Conservation (phyloP, 2,888 invertebrate species). For the Drosophila planitibia region DNA sequence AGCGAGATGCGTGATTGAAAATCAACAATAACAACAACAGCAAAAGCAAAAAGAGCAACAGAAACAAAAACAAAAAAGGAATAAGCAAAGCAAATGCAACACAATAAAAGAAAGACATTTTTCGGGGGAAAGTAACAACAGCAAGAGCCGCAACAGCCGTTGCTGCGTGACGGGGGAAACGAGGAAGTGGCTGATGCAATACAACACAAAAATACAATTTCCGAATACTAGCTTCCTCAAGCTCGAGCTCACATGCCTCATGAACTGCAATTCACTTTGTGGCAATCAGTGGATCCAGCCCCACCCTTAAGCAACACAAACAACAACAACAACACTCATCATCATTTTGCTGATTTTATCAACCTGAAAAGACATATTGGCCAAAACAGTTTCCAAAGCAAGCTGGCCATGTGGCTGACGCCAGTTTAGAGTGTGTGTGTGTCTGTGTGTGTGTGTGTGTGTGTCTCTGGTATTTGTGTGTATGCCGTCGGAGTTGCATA, state of each 20-base stretch:
- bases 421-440: not conserved
- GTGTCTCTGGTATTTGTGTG: slow-evolving; percentile 30
- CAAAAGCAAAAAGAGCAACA: slow-evolving; percentile 24
- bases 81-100: slow-evolving; percentile 44
- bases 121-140: slow-evolving; percentile 6
- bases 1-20: slow-evolving; percentile 78
- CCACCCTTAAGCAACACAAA: slow-evolving; percentile 4
- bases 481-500: slow-evolving; percentile 24
- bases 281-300: not conserved
- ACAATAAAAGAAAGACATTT: slow-evolving; percentile 43
- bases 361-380: slow-evolving; percentile 29
- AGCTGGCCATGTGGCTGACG: slow-evolving; percentile 32
- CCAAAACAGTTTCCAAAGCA: slow-evolving; percentile 46
- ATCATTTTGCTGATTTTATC: slow-evolving; percentile 3
- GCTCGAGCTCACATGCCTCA: slow-evolving; percentile 1
- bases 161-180: not conserved
- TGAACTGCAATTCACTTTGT: slow-evolving; percentile 28
- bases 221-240: slow-evolving; percentile 45
- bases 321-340: slow-evolving; percentile 29
- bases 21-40: slow-evolving; percentile 47
- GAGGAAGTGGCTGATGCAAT: not conserved
- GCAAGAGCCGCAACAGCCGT: slow-evolving; percentile 1
- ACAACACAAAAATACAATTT: slow-evolving; percentile 40
- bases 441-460: not conserved
- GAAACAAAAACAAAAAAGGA: slow-evolving; percentile 14